phyloP scores from a whole-genome alignment of 2,797 vertebrate genomes.

The Pteronotus mesoamericanus region DNA sequence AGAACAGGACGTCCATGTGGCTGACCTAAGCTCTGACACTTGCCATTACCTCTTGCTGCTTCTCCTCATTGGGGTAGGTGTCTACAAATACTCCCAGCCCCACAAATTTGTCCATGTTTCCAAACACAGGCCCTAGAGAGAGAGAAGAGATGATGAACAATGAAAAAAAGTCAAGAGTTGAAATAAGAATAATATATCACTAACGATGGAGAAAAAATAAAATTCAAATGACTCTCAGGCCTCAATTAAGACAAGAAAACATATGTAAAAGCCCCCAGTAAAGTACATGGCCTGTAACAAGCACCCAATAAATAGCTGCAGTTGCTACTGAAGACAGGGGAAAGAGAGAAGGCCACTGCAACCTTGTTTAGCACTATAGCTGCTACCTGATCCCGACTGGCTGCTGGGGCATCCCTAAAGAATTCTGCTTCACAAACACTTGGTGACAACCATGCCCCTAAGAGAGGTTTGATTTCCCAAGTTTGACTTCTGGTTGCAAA shows the following conservation, averaged over 20 bases:
- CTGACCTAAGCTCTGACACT: slow-evolving; percentile 31
- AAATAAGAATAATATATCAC: slow-evolving; percentile 48
- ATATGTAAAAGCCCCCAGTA: background rate
- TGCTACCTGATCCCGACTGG: slow-evolving; percentile 14
- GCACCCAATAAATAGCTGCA: background rate
- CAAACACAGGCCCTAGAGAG: slow-evolving; percentile 94
- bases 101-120: slow-evolving; percentile 95
- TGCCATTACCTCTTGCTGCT: slow-evolving; percentile 91
- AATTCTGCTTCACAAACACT: slow-evolving; percentile 49
- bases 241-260: slow-evolving; percentile 35
- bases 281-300: background rate
- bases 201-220: slow-evolving; percentile 40
- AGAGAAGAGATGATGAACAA: slow-evolving; percentile 70
- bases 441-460: background rate
- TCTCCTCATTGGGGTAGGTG: slow-evolving; percentile 98
- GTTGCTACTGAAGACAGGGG: background rate
- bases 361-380: background rate
- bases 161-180: slow-evolving; percentile 58
- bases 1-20: background rate
- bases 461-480: slow-evolving; percentile 67
- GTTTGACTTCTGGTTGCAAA: slow-evolving; percentile 36
- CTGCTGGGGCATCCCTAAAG: slow-evolving; percentile 46
- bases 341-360: slow-evolving; percentile 23
- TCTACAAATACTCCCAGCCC: slow-evolving; percentile 97
- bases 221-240: slow-evolving; percentile 17